Base-by-base conservation (phyloP, 2,888 invertebrate genomes). In the Nemoura dubitans region DNA sequence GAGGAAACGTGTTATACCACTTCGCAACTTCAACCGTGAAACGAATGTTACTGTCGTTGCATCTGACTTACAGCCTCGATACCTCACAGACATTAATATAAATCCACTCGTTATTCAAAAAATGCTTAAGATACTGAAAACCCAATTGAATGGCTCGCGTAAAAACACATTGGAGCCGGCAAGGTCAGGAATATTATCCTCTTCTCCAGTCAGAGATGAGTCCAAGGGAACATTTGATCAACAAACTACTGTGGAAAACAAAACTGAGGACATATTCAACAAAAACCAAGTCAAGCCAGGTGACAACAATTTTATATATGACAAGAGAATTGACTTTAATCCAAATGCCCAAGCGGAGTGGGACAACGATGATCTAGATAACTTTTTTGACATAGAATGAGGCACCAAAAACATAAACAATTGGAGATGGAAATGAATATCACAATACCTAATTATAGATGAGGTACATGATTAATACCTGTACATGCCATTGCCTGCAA, bases 291-390 rank as follows among this genome's bases (percentile, higher is more conserved):
- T 92, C 43, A 91, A 91, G 88, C 92, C 92, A 0, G 91, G 90
- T 0, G 92, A 93, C 89, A 90, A 91, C 0, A 91, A 90, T 83
- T 93, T 91, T 89, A 88, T 91, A 86, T 93, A 93, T 89, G 92
- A 93, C 88, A 90, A 92, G 27, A 91, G 92, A 87, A 90, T 92
- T 0, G 91, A 92, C 90, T 92, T 91, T 88, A 83, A 87, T 7
- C 30, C 59, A 26, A 86, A 36, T 88, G 87, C 5, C 89, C 89
- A 90, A 21, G 91, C 91, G 85, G 92, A 90, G 7, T 92, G 92
- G 92, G 92, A 92, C 88, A 90, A 88, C 85, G 87, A 87, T 21
- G 87, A 88, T 0, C 87, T 88, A 21, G 88, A 88, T 16, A 87
- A 88, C 42, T 89, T 89, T 76, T 89, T 88, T 21, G 59, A 59